phyloP scores from a whole-genome alignment of 2,113 vertebrate species.

The Ophthalmolycus amberensis region DNA sequence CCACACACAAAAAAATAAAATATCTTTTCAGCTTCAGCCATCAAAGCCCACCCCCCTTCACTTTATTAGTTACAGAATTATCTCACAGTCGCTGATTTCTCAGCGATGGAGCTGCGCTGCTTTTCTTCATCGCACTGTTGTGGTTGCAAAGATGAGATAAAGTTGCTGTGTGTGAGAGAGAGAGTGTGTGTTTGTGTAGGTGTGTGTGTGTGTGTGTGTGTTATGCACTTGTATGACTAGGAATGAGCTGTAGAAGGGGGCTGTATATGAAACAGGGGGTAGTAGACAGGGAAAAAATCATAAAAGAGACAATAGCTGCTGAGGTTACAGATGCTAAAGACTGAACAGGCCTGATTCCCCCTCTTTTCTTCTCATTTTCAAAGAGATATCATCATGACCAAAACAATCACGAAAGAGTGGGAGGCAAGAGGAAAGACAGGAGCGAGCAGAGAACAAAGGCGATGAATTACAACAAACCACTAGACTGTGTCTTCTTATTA shows the following conservation, averaged over 20 bases:
- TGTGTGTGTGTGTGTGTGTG: conserved; percentile 3
- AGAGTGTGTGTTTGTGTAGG: conserved; percentile 25
- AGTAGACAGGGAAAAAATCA: conserved; percentile 46
- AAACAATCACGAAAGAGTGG: conserved; percentile 73
- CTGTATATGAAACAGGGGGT: conserved; percentile 47
- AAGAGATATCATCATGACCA: conserved; percentile 78
- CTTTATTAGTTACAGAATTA: conserved; percentile 97
- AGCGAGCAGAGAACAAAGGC: conserved; percentile 60
- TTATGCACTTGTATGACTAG: conserved; percentile 43
- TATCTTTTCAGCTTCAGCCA: conserved; percentile 97
- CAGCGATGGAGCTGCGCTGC: conserved; percentile 75
- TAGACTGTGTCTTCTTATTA: conserved; percentile 73
- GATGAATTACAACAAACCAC: conserved; percentile 68
- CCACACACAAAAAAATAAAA: conserved; percentile 95
- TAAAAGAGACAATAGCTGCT: conserved; percentile 75
- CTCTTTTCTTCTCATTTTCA: conserved; percentile 74
- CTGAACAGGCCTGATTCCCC: conserved; percentile 68
- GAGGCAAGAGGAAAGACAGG: conserved; percentile 47
- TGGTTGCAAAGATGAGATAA: conserved; percentile 78
- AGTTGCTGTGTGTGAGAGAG: conserved; percentile 55
- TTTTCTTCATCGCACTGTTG: conserved; percentile 66
- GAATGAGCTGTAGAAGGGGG: conserved; percentile 50
- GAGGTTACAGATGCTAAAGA: conserved; percentile 76
- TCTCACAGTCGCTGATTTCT: conserved; percentile 93
- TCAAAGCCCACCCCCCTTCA: conserved; percentile 89